Percentiles rank a stretch among this genome's conserved stretches.
These are phyloP conservation scores for Nasonia vitripennis DNA, from an alignment of 1,140 invertebrate species.

Conservation along the genomic window DNA sequence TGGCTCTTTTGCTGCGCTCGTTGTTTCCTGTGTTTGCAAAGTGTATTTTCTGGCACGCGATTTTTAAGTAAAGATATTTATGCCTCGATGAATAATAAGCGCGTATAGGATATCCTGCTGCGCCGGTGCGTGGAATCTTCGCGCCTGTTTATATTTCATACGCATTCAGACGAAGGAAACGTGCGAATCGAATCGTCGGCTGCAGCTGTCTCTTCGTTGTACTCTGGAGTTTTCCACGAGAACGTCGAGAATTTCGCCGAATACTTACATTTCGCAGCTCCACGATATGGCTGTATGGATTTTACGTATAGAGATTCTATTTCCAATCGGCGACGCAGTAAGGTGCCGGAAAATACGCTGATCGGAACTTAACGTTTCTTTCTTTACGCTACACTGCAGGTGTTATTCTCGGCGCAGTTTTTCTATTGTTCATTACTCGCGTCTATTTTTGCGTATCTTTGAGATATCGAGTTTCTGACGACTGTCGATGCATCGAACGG, in stretches of 20 bases:
- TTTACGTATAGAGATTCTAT: constrained; percentile 43
- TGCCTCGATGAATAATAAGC: too few species aligned
- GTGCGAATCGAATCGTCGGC: background rate
- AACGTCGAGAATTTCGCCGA: background rate
- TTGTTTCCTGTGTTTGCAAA: background rate
- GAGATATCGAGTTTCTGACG: too few species aligned
- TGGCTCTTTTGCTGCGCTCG: background rate
- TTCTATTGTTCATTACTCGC: background rate
- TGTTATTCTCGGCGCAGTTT: background rate
- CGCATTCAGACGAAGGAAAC: background rate
- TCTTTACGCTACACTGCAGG: background rate
- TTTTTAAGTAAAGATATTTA: background rate
- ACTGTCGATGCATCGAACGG: too few species aligned
- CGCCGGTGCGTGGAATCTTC: background rate
- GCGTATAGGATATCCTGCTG: too few species aligned
- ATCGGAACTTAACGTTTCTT: background rate
- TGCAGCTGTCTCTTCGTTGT: constrained; percentile 31
- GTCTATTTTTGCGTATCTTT: too few species aligned
- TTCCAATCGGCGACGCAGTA: constrained; percentile 18
- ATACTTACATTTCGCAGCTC: background rate
- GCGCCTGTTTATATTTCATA: background rate
- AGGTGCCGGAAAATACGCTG: background rate
- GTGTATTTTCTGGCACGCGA: background rate
- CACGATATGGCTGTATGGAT: background rate
- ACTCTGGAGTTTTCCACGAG: background rate